phyloP scores from a whole-genome alignment of 2,797 vertebrate species.

The Aeoliscus strigatus region DNA sequence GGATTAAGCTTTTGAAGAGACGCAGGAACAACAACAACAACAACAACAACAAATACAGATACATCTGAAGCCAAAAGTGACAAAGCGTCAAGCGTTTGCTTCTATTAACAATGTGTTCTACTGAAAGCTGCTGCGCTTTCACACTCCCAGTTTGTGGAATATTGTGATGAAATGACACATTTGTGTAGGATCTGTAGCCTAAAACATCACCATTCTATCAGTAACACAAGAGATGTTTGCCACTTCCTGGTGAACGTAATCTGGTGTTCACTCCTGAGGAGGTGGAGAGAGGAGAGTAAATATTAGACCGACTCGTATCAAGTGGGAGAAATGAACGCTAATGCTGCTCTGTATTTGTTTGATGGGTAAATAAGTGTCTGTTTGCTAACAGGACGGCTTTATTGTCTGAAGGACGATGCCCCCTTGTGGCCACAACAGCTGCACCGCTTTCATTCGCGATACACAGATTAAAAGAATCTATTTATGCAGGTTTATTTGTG shows the following conservation, averaged over 20 bases:
- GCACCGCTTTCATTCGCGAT: no score
- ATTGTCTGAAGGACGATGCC: background rate
- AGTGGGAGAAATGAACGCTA: background rate
- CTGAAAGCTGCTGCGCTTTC: background rate
- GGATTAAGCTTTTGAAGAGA: slow-evolving; percentile 38
- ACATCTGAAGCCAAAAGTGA: background rate
- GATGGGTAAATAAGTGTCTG: background rate
- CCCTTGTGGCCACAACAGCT: background rate
- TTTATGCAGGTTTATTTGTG: no score
- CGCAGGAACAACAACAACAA: slow-evolving; percentile 2
- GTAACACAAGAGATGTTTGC: no score
- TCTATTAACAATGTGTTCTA: background rate
- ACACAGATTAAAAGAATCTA: no score
- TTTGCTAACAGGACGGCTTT: background rate
- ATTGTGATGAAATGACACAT: slow-evolving; percentile 5
- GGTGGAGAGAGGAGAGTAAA: background rate
- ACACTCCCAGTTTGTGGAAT: background rate
- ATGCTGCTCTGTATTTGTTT: background rate
- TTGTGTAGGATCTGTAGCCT: no score
- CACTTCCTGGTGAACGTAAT: background rate
- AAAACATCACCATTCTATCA: no score
- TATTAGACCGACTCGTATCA: background rate
- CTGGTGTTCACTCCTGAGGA: background rate
- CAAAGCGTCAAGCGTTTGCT: background rate
- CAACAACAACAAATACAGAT: slow-evolving; percentile 2